Evolutionary conservation across 35 echinoderm and acorn worm species (phyloP).

Genomic region (Eucidaris tribuloides): DNA sequence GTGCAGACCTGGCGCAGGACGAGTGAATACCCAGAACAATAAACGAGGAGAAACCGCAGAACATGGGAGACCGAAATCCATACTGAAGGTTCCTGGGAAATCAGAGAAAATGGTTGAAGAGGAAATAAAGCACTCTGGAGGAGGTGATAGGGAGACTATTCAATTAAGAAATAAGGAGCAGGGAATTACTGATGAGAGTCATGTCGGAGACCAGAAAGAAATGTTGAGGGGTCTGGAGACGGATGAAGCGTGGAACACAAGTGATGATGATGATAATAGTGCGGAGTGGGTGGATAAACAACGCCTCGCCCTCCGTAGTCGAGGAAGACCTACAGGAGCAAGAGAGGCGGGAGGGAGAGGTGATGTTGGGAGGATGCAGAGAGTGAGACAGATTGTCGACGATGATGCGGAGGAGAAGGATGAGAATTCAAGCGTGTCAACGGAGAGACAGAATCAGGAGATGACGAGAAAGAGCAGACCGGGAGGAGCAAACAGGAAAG

Average conservation of each 20-base stretch:
- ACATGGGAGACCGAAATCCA: background rate
- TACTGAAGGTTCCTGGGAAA: background rate
- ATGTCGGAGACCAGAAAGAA: background rate
- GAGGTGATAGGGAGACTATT: background rate
- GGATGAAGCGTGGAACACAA: background rate
- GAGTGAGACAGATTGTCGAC: background rate
- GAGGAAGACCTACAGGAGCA: background rate
- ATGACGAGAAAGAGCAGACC: too few species aligned
- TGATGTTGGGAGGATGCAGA: background rate
- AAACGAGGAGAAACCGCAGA: background rate
- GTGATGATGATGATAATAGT: background rate
- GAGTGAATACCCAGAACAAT: conserved; percentile 4
- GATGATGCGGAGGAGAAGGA: background rate
- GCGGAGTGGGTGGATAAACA: conserved; percentile 15
- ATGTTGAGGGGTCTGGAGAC: background rate
- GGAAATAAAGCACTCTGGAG: background rate
- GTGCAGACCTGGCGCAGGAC: background rate
- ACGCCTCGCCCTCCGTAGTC: background rate
- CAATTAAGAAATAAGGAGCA: background rate
- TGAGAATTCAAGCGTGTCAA: background rate
- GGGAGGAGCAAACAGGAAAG: too few species aligned
- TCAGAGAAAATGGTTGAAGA: background rate
- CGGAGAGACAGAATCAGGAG: background rate
- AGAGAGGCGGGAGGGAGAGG: background rate
- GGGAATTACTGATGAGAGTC: background rate